Percentiles rank a stretch among this genome's conserved stretches.
These are phyloP conservation scores for Hyposoter didymator DNA, from an alignment of 2,888 invertebrate genomes.

Conservation along the genomic window DNA sequence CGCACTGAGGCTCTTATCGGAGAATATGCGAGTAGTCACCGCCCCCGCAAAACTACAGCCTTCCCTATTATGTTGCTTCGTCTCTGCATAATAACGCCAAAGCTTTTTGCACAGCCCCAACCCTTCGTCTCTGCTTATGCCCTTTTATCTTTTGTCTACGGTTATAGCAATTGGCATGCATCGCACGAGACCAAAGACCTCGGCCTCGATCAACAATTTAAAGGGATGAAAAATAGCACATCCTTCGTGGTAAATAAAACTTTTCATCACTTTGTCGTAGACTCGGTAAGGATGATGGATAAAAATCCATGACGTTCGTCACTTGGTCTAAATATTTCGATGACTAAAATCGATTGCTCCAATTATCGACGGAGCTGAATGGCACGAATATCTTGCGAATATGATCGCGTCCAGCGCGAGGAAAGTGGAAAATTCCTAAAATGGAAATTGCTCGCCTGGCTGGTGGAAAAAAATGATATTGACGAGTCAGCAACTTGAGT, in stretches of 20 bases:
- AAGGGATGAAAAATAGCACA: slow-evolving; percentile 5
- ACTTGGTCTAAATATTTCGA: no score
- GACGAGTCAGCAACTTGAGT: slow-evolving; percentile 8
- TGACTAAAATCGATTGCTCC: no score
- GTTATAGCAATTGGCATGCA: slow-evolving; percentile 36
- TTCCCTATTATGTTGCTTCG: slow-evolving; percentile 36
- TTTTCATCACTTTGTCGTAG: neutral
- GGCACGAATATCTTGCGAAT: neutral
- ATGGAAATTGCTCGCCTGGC: neutral
- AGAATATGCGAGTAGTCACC: slow-evolving; percentile 11
- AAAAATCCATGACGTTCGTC: neutral
- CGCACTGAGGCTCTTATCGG: slow-evolving; percentile 24
- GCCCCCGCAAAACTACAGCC: slow-evolving; percentile 21
- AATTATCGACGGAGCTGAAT: no score
- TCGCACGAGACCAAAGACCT: slow-evolving; percentile 40
- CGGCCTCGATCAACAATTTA: slow-evolving; percentile 31
- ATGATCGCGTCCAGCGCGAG: no score
- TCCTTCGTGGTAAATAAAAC: neutral
- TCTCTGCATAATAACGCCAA: slow-evolving; percentile 50
- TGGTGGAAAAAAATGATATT: slow-evolving; percentile 1
- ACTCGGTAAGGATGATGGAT: neutral
- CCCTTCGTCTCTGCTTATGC: neutral
- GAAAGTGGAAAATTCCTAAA: neutral
- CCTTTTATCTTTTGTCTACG: slow-evolving; percentile 19
- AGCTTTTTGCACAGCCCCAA: slow-evolving; percentile 27